Evolutionary conservation across 2,113 vertebrate genomes (phyloP).

Genomic region (Rhabdornis inornatus): DNA sequence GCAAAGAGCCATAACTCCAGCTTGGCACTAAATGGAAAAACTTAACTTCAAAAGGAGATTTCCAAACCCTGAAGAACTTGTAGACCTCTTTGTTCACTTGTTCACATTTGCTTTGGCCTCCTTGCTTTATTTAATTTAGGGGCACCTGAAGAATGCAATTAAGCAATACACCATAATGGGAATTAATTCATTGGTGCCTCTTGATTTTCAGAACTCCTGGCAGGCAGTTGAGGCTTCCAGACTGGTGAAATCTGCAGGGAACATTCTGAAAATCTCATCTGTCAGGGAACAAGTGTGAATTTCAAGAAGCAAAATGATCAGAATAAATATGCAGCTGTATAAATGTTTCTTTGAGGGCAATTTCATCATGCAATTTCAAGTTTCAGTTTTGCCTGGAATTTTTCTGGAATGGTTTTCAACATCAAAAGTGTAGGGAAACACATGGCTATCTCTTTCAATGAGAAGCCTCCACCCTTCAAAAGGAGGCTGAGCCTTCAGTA

Average conservation of each 20-base stretch:
- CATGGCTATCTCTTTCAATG: neutral
- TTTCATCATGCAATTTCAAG: neutral
- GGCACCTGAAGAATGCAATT: neutral
- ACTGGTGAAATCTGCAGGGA: neutral
- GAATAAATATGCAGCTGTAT: neutral
- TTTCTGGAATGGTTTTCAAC: conserved; percentile 28
- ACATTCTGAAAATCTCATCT: neutral
- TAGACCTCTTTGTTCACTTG: neutral
- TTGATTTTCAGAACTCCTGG: neutral
- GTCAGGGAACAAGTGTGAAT: neutral
- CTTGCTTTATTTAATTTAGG: neutral
- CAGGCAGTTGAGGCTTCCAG: neutral
- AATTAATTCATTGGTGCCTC: neutral
- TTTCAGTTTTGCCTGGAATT: conserved; percentile 15
- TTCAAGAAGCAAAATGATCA: neutral
- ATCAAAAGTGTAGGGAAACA: conserved; percentile 16
- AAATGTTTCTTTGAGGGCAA: neutral
- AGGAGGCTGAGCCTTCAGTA: neutral
- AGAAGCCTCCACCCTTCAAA: neutral
- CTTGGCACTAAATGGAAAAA: neutral
- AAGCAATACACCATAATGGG: neutral
- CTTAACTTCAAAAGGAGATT: neutral
- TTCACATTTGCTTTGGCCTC: neutral
- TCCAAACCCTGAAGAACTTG: neutral
- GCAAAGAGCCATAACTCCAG: neutral